Conservation (phyloP, 2,113 vertebrate species). For the Chelonoidis abingdonii region DNA sequence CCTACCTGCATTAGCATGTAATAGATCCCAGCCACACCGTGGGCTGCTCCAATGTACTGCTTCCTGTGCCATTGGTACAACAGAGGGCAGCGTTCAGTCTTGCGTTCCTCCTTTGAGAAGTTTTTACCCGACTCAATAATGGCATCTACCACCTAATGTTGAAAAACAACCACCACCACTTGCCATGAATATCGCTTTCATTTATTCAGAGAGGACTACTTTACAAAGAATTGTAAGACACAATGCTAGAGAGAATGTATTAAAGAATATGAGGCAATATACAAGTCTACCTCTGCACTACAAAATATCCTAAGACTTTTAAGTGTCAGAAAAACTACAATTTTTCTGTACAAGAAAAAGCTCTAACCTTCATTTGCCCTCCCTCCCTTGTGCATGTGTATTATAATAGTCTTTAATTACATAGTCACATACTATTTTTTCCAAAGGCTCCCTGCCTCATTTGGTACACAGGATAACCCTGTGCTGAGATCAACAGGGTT, state of each 20-base stretch:
- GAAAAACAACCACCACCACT: neutral
- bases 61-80: slow-evolving; percentile 98
- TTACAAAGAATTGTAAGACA: neutral
- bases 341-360: neutral
- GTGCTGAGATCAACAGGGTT: neutral
- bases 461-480: neutral
- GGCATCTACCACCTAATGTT: slow-evolving; percentile 85
- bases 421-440: neutral
- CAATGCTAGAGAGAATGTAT: neutral
- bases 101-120: slow-evolving; percentile 90
- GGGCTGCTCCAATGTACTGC: slow-evolving; percentile 95
- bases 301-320: neutral
- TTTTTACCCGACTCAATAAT: slow-evolving; percentile 93
- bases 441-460: neutral
- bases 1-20: slow-evolving; percentile 97
- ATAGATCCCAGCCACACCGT: slow-evolving; percentile 94
- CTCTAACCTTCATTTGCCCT: neutral
- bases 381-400: neutral
- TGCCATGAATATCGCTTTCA: neutral
- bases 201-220: neutral
- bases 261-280: neutral
- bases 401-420: neutral
- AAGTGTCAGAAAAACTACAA: neutral
- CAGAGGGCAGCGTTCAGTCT: slow-evolving; percentile 92
- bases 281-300: neutral